Base-by-base conservation (phyloP, 2,888 invertebrate genomes). In the Ischnus inquisitorius region DNA sequence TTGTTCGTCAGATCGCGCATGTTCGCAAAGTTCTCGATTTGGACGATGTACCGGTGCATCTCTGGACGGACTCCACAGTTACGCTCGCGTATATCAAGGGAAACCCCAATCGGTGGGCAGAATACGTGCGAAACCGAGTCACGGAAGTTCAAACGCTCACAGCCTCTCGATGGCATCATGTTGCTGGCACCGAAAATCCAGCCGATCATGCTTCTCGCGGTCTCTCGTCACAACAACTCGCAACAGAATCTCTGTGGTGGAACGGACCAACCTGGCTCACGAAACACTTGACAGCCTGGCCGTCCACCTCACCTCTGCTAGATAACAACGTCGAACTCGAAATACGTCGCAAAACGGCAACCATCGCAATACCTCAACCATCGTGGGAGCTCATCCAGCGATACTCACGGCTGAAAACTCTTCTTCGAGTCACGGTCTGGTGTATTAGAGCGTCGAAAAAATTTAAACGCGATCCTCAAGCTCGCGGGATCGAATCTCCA, bases 171-270 rank as follows among this genome's bases (percentile, higher is more conserved):
- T 90, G 89, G 88, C 82, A 80, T 22, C 88, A 89, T 64, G 87
- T 89, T 5, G 6, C 79, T 6, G 85, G 87, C 0, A 3, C 16
- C 3, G 60, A 88, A n/a, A 90, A 89, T 75, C 89, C 88, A 3
- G 89, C 90, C 12, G 90, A 90, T 78, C 67, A 78, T 51, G 89
- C 89, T 3, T 89, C 90, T 14, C 79, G 90, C n/a, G 89, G 90
- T 0, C 65, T 72, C 48, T 74, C 79, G 60, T 67, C 74, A 41
- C 71, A 41, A 22, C 46, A 57, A 65, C 64, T 83, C 57, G 34
- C 12, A 8, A 10, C 41, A 4, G 39, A 62, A 1, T 25, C 64
- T 41, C 78, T 74, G 2, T 79, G 74, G 79, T 65, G 79, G 41
- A 41, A 43, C 28, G 83, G 67, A 46, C 79, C 79, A 25, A 12